Evolutionary conservation across 1,140 invertebrate genomes (phyloP).

Genomic region (Calliopsis andreniformis): DNA sequence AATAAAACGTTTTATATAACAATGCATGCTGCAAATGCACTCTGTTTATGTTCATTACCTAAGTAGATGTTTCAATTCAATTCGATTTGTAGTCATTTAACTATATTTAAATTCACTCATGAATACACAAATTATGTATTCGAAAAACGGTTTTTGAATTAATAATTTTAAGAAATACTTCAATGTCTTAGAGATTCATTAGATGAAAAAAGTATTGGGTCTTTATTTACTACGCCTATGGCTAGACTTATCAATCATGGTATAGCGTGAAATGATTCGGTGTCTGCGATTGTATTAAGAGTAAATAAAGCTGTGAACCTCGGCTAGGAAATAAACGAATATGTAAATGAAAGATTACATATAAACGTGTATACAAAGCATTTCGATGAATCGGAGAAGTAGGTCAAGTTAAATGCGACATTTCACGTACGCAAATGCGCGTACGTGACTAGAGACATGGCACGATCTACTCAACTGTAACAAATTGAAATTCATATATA

Average conservation of each 20-base stretch:
- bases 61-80: too few species aligned
- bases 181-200: conserved; percentile 5
- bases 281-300: neutral
- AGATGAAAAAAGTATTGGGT: neutral
- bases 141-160: neutral
- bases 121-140: neutral
- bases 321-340: conserved; percentile 3
- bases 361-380: conserved; percentile 1
- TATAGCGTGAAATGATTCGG: neutral
- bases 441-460: conserved; percentile 54
- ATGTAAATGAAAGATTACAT: conserved; percentile 4
- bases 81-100: too few species aligned
- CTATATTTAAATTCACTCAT: neutral
- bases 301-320: neutral
- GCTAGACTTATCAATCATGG: conserved; percentile 29
- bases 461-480: conserved; percentile 1
- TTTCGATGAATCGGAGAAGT: neutral
- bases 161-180: neutral
- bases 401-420: conserved; percentile 10
- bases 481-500: neutral
- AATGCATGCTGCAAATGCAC: too few species aligned
- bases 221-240: conserved; percentile 26
- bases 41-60: too few species aligned
- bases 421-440: conserved; percentile 12
- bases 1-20: too few species aligned